Evolutionary conservation across 2,888 invertebrate genomes (phyloP).

Genomic region (Drosophila neotestacea): DNA sequence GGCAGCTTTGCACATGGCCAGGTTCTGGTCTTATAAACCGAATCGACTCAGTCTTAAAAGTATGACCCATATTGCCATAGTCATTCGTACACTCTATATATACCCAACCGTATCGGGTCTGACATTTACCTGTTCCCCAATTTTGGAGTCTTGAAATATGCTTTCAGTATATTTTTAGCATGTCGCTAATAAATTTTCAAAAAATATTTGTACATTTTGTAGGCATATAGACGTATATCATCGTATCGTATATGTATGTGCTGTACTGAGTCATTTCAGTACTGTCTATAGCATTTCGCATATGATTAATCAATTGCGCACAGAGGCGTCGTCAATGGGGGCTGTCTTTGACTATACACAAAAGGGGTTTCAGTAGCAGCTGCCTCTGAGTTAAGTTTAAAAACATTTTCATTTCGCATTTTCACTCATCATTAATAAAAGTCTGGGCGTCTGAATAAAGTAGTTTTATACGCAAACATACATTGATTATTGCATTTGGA

Average conservation of each 20-base stretch:
- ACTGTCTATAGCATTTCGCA: slow-evolving; percentile 60
- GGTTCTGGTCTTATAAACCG: slow-evolving; percentile 13
- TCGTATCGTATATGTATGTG: slow-evolving; percentile 4
- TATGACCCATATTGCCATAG: slow-evolving; percentile 53
- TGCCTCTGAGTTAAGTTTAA: slow-evolving; percentile 29
- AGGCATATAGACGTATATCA: slow-evolving; percentile 13
- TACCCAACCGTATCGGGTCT: slow-evolving; percentile 28
- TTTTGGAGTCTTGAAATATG: slow-evolving; percentile 62
- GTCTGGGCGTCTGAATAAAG: slow-evolving; percentile 67
- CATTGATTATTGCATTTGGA: slow-evolving; percentile 33
- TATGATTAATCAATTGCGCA: slow-evolving; percentile 70
- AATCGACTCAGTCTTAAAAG: slow-evolving; percentile 14
- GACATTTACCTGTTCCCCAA: slow-evolving; percentile 40
- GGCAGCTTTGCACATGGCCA: slow-evolving; percentile 38
- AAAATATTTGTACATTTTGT: slow-evolving; percentile 60
- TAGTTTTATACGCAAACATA: slow-evolving; percentile 43
- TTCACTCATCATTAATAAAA: slow-evolving; percentile 78
- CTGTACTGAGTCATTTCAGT: slow-evolving; percentile 67
- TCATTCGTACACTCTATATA: not conserved
- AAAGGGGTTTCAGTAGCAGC: slow-evolving; percentile 1
- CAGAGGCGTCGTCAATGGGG: slow-evolving; percentile 49
- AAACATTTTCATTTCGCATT: slow-evolving; percentile 67
- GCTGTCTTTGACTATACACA: not conserved
- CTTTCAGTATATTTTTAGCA: slow-evolving; percentile 69
- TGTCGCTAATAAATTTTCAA: slow-evolving; percentile 69